Conservation (phyloP, 2,888 invertebrate genomes). For the Morpho helenor region DNA sequence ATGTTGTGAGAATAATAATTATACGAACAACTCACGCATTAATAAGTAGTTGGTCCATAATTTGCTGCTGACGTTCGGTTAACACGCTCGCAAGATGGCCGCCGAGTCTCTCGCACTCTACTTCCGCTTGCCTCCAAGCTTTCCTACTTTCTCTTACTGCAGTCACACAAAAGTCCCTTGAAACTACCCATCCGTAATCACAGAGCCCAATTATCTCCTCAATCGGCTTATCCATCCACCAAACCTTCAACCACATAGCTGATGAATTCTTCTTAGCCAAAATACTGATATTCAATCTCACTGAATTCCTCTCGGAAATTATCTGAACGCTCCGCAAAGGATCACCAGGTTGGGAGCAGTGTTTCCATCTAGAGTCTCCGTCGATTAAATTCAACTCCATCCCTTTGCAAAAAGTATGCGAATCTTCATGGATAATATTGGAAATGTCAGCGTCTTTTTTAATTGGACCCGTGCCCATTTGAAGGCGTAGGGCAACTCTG, state of each 20-base stretch:
- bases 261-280: constrained; percentile 57
- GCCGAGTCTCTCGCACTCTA: constrained; percentile 80
- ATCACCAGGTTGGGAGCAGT: constrained; percentile 80
- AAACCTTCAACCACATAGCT: constrained; percentile 78
- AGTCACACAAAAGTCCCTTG: constrained; percentile 83
- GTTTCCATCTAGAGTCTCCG: constrained; percentile 78
- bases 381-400: constrained; percentile 79
- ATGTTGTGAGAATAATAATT: not conserved
- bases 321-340: constrained; percentile 79
- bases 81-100: constrained; percentile 85
- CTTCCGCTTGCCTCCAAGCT: constrained; percentile 84
- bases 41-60: constrained; percentile 81
- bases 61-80: constrained; percentile 81
- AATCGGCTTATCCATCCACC: constrained; percentile 82
- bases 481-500: constrained; percentile 80
- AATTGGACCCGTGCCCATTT: constrained; percentile 74
- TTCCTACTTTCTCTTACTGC: constrained; percentile 77
- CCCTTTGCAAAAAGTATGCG: constrained; percentile 70
- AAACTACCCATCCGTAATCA: constrained; percentile 85
- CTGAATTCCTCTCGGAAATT: constrained; percentile 78
- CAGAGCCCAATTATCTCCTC: constrained; percentile 82
- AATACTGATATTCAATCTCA: constrained; percentile 70
- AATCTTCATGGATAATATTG: constrained; percentile 59
- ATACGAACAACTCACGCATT: constrained; percentile 76
- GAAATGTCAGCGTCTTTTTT: constrained; percentile 50